phyloP scores from a whole-genome alignment of 2,113 vertebrate species.

The Setophaga coronata region DNA sequence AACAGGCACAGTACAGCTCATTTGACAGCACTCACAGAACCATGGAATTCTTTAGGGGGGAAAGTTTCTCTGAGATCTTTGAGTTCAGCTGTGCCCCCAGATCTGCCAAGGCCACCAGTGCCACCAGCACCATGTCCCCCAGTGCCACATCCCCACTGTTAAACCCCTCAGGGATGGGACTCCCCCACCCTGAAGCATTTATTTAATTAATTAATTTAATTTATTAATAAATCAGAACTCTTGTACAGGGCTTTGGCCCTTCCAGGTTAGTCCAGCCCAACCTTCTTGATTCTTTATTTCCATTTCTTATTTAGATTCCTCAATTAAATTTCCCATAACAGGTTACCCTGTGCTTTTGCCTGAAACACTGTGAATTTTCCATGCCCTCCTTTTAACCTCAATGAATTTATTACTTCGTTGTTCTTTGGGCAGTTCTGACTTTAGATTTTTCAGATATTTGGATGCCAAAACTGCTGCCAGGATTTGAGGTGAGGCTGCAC shows the following conservation, averaged over 20 bases:
- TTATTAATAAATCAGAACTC: neutral
- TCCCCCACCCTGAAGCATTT: neutral
- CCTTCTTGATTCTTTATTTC: neutral
- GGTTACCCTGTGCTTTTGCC: neutral
- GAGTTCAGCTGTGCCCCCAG: fast-evolving
- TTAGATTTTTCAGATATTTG: neutral
- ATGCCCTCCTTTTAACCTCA: neutral
- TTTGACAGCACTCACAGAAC: neutral
- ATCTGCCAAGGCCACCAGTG: neutral
- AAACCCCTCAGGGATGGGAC: neutral
- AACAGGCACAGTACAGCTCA: neutral
- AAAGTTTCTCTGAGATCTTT: neutral
- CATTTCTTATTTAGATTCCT: neutral
- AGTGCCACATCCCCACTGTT: neutral
- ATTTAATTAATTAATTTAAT: too few relatives aligned
- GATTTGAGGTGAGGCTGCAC: neutral
- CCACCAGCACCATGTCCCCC: neutral
- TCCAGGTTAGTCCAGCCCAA: neutral
- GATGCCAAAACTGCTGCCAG: neutral
- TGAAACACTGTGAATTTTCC: neutral
- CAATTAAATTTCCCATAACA: neutral
- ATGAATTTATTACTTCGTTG: neutral
- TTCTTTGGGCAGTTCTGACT: neutral
- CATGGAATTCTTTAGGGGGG: neutral
- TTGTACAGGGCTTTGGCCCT: neutral